A percentile compares a stretch with the other conserved stretches of the same genome.
These are phyloP conservation scores for Falco novaeseelandiae DNA, from an alignment of 2,797 vertebrate species.

Conservation along the genomic window DNA sequence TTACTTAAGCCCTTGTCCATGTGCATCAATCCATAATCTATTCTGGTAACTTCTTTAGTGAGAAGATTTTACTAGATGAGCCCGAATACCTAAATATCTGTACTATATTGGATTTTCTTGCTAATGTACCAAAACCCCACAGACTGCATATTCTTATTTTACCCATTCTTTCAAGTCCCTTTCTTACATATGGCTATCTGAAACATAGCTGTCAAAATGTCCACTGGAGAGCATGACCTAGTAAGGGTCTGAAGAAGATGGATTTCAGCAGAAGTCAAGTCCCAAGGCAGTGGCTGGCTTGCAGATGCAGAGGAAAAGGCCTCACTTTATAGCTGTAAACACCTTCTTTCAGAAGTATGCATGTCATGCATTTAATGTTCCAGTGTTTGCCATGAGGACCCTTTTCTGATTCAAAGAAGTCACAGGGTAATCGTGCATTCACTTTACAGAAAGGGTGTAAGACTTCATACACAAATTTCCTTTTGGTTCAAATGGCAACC, in stretches of 20 bases:
- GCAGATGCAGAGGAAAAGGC: background rate
- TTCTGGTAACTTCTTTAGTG: background rate
- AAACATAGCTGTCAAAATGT: background rate
- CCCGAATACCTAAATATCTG: background rate
- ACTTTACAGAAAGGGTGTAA: background rate
- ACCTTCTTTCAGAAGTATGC: background rate
- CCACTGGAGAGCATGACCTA: background rate
- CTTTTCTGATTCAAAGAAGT: background rate
- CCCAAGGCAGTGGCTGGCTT: background rate
- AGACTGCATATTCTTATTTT: no score
- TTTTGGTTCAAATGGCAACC: background rate
- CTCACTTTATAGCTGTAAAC: background rate
- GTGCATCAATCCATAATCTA: background rate
- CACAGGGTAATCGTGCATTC: background rate
- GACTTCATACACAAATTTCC: background rate
- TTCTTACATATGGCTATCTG: background rate
- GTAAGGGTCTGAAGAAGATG: background rate
- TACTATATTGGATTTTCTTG: background rate
- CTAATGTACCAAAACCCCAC: background rate
- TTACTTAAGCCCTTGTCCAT: background rate
- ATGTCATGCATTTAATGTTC: background rate
- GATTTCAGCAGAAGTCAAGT: background rate
- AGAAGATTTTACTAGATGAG: background rate
- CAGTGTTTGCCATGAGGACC: background rate
- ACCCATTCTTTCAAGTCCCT: no score